phyloP scores from a whole-genome alignment of 2,888 invertebrate genomes.

The Tachina lurida region DNA sequence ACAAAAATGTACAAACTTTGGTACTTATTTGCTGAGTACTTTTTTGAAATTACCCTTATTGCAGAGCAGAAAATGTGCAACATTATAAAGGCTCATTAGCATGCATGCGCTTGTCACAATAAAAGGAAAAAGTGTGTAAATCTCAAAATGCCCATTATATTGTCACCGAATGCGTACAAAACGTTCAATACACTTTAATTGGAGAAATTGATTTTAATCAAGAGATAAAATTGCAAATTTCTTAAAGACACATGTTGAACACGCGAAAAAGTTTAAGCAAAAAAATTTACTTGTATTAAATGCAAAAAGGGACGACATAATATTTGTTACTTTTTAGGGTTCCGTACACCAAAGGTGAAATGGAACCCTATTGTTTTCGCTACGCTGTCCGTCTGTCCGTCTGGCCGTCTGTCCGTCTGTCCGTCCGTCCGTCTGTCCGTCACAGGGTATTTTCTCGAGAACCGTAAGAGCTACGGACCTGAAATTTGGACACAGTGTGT shows the following conservation, averaged over 20 bases:
- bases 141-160: slow-evolving; percentile 58
- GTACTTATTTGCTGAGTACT: not conserved
- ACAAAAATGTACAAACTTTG: not conserved
- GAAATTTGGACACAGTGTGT: no score
- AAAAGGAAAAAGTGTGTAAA: slow-evolving; percentile 70
- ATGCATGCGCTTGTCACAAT: slow-evolving; percentile 67
- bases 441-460: no score
- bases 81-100: slow-evolving; percentile 67
- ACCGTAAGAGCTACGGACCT: no score
- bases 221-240: slow-evolving; percentile 56
- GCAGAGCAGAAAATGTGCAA: not conserved
- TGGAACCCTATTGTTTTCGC: no score
- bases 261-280: not conserved
- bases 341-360: no score
- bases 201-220: slow-evolving; percentile 70
- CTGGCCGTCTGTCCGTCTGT: no score
- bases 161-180: slow-evolving; percentile 58
- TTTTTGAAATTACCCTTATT: not conserved
- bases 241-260: not conserved
- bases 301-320: not conserved
- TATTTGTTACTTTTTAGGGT: slow-evolving; percentile 44
- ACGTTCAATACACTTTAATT: slow-evolving; percentile 65
- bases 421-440: no score
- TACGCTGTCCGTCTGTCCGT: no score
- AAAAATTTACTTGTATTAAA: slow-evolving; percentile 9